A percentile compares a stretch with the other conserved stretches of the same genome.
Conservation (phyloP, 2,888 invertebrate genomes). For the Urechis unicinctus region DNA sequence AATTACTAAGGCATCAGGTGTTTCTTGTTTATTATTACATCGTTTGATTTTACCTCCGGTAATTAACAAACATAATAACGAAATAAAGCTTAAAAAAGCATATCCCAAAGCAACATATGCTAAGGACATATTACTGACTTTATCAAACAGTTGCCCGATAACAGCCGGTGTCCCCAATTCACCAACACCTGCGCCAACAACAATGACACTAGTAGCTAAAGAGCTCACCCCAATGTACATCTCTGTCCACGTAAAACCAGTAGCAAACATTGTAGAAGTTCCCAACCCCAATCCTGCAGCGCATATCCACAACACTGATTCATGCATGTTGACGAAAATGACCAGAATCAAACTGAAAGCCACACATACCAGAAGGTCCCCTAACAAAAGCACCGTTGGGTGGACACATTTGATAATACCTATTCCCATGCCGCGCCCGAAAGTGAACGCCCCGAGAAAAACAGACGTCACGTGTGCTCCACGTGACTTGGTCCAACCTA, state of each 20-base stretch:
- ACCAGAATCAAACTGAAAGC: background rate
- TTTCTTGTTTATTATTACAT: too few species aligned
- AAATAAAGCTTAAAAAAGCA: background rate
- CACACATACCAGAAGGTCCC: background rate
- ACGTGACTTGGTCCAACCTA: background rate
- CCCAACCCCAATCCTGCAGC: background rate
- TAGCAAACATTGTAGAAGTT: background rate
- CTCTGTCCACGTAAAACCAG: background rate
- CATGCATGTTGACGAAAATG: background rate
- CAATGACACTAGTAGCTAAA: background rate
- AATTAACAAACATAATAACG: too few species aligned
- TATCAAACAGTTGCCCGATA: background rate
- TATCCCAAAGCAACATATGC: background rate
- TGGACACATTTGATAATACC: background rate
- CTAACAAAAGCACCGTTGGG: background rate
- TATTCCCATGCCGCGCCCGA: background rate
- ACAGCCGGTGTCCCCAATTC: background rate
- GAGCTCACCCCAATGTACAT: background rate
- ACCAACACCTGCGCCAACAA: background rate
- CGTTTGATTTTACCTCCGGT: too few species aligned
- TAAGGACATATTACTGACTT: background rate
- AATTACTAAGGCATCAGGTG: too few species aligned
- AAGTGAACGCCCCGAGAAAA: background rate
- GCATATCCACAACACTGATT: background rate
- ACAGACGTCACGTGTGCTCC: background rate